phyloP scores from a whole-genome alignment of 1,140 invertebrate genomes.

The Rhagoletis pomonella region DNA sequence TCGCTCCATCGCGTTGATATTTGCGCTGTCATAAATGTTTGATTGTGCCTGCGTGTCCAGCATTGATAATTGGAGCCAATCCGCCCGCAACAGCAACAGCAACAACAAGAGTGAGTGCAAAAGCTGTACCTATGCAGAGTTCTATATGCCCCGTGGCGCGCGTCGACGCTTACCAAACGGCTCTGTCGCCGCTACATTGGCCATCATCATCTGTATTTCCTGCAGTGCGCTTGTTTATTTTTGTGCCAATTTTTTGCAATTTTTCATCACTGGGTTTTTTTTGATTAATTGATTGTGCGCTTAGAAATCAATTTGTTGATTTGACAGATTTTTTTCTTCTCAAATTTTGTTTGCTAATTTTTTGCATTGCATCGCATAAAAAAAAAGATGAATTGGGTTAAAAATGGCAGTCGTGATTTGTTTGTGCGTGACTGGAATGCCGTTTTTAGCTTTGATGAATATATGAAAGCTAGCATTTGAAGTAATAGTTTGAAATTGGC shows the following conservation, averaged over 20 bases:
- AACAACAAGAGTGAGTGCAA: neutral
- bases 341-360: neutral
- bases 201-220: neutral
- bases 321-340: conserved; percentile 22
- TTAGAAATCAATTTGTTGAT: conserved; percentile 53
- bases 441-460: neutral
- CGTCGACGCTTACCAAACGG: neutral
- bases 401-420: conserved; percentile 27
- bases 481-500: no score
- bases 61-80: conserved; percentile 53
- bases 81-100: neutral
- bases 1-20: neutral
- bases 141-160: neutral
- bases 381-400: conserved; percentile 23
- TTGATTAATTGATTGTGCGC: conserved; percentile 49
- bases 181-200: neutral
- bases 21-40: conserved; percentile 55
- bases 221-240: neutral
- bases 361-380: neutral
- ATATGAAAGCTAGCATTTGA: no score
- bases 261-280: conserved; percentile 13
- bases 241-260: conserved; percentile 26
- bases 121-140: neutral
- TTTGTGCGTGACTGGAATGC: conserved; percentile 18
- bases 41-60: conserved; percentile 54